These are phyloP conservation scores for Lottia gigantea DNA, from an alignment of 2,888 invertebrate genomes.

Conservation along the genomic window DNA sequence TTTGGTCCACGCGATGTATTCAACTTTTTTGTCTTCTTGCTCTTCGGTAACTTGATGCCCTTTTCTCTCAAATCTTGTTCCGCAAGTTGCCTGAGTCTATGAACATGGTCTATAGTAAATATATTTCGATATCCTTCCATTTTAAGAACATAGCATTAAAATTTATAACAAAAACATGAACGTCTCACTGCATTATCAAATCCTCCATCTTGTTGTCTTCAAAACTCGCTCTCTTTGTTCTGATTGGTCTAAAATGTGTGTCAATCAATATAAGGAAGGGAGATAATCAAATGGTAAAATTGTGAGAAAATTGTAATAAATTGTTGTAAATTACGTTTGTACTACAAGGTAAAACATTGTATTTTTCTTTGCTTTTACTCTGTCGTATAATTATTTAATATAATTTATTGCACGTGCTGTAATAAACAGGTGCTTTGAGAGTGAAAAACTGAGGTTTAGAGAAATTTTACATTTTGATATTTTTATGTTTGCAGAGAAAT, in stretches of 20 bases:
- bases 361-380: no score
- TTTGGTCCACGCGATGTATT: constrained; percentile 24
- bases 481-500: no score
- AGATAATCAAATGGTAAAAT: not conserved
- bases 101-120: constrained; percentile 50
- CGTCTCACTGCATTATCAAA: constrained; percentile 10
- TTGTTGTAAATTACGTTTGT: no score
- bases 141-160: constrained; percentile 8
- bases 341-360: no score
- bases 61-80: constrained; percentile 59
- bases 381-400: no score
- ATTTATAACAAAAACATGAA: constrained; percentile 5
- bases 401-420: no score
- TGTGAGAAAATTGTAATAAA: not conserved
- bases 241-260: constrained; percentile 41
- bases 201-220: constrained; percentile 36
- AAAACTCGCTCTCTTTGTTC: constrained; percentile 41
- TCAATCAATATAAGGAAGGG: not conserved
- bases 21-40: constrained; percentile 53
- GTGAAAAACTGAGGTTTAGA: no score
- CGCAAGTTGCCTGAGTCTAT: constrained; percentile 50
- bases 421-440: no score
- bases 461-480: no score
- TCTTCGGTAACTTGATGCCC: constrained; percentile 62
- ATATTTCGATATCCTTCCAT: constrained; percentile 41